Percentiles rank a stretch among this genome's conserved stretches.
These are phyloP conservation scores for Phortica magna DNA, from an alignment of 2,888 invertebrate genomes.

Conservation along the genomic window DNA sequence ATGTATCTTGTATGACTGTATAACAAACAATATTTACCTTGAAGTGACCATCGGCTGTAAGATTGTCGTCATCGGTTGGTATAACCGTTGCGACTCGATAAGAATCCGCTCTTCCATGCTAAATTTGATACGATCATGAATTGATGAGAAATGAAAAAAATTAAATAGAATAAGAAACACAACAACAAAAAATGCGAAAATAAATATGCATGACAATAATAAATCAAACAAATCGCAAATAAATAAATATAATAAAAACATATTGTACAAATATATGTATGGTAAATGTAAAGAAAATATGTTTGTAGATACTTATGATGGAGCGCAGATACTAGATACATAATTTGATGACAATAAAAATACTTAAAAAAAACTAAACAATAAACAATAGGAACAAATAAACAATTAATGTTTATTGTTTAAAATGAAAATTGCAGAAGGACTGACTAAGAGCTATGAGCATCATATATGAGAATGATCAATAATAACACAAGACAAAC, in stretches of 20 bases:
- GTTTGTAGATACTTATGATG: background rate
- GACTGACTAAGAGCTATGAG: no score
- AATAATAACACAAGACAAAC: no score
- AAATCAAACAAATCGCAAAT: background rate
- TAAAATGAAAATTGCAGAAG: no score
- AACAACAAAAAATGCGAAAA: slow-evolving; percentile 52
- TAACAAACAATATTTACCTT: slow-evolving; percentile 82
- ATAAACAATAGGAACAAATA: no score
- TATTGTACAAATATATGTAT: no score
- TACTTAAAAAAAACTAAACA: no score
- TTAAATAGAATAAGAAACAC: slow-evolving; percentile 44
- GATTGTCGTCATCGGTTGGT: slow-evolving; percentile 95
- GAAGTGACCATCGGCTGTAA: slow-evolving; percentile 94
- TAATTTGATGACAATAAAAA: background rate
- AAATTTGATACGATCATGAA: slow-evolving; percentile 77
- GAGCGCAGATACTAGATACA: background rate
- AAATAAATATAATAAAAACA: background rate
- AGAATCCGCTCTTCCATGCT: slow-evolving; percentile 97
- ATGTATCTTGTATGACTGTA: slow-evolving; percentile 24
- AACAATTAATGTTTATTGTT: no score
- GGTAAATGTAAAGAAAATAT: background rate
- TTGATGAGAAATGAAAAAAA: slow-evolving; percentile 52
- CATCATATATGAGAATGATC: no score
- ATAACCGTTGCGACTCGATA: slow-evolving; percentile 98
- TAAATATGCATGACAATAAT: slow-evolving; percentile 34